Percentiles rank a stretch among this genome's conserved stretches.
Evolutionary conservation across 2,888 invertebrate genomes (phyloP).

Genomic region (Labia minor): DNA sequence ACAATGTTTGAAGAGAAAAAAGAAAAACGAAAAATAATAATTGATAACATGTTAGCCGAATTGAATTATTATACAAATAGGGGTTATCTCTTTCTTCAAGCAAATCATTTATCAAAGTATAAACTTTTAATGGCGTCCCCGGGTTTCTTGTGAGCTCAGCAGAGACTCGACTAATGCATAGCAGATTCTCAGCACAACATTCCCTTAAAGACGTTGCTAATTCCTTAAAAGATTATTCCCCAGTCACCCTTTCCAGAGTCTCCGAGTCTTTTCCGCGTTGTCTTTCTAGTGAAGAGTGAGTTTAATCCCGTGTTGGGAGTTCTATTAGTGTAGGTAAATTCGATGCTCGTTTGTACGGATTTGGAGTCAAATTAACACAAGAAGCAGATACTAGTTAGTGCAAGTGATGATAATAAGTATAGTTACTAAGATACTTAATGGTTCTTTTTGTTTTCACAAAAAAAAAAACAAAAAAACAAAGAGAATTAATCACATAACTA

Average conservation of each 20-base stretch:
- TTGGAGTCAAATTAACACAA: conserved; percentile 7
- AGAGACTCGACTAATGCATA: no score
- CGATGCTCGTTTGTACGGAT: conserved; percentile 1
- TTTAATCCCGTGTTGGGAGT: not conserved
- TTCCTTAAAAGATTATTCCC: conserved; percentile 8
- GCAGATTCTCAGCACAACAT: not conserved
- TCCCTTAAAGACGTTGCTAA: conserved; percentile 13
- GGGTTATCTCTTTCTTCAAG: not conserved
- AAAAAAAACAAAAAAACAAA: no score
- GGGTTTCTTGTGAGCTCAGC: not conserved
- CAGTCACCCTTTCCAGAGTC: not conserved
- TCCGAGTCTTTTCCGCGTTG: not conserved
- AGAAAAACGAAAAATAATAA: not conserved
- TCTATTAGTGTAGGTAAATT: conserved; percentile 13
- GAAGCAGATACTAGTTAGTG: not conserved
- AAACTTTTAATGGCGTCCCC: conserved; percentile 7
- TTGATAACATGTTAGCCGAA: not conserved
- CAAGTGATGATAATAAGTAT: no score
- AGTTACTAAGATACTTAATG: no score
- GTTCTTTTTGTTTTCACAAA: no score
- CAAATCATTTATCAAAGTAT: conserved; percentile 8
- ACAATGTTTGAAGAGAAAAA: not conserved
- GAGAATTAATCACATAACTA: no score
- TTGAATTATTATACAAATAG: conserved; percentile 13
- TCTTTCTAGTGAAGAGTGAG: not conserved